Base-by-base conservation (phyloP, 2,113 vertebrate species). In the Thinocorus orbignyianus region DNA sequence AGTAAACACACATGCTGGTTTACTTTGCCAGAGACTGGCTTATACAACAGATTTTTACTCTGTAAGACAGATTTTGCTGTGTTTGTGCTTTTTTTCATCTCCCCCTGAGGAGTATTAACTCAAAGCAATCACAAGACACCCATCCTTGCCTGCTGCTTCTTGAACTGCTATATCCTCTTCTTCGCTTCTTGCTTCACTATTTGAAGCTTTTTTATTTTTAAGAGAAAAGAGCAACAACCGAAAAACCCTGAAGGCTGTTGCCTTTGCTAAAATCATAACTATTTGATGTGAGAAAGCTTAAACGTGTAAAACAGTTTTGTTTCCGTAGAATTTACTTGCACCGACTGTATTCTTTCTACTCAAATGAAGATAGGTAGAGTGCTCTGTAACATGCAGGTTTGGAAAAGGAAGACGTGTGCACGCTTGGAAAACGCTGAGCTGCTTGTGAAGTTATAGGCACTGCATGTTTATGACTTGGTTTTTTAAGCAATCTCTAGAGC, bases 11-110 rank as follows among this genome's bases (percentile, higher is more conserved):
- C 77, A 86, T 37, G 78, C 80, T 77, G 62, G 54, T 71, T 84
- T 80, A 90, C 69, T 93, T 95, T 92, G 76, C 94, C 74, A 66
- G 79, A 92, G 71, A 86, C 83, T 77, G 88, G 92, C 97, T 97
- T 97, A 97, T 81, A 90, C 81, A 93, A 98, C 92, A 92, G 90
- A 97, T 95, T 98, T 96, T 95, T 95, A 94, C 92, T 96, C 96
- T 68, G 41, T 72, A 86, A 96, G 95, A 91, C 96, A 96, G 96
- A 95, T 97, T 98, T 97, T 95, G 88, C 95, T 96, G 93, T 91
- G 88, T 91, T 86, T 85, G 65, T 93, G 82, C 55, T 97, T 97
- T 96, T 90, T 87, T 78, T 44, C 49, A 60, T 87, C 92, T 95
- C 90, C 92, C 97, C 96, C 74, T 42, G 92, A 97, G 96, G 97